Evolutionary conservation across 64 coral and sea anemone species (phyloP).

Genomic region (Porites australiensis): DNA sequence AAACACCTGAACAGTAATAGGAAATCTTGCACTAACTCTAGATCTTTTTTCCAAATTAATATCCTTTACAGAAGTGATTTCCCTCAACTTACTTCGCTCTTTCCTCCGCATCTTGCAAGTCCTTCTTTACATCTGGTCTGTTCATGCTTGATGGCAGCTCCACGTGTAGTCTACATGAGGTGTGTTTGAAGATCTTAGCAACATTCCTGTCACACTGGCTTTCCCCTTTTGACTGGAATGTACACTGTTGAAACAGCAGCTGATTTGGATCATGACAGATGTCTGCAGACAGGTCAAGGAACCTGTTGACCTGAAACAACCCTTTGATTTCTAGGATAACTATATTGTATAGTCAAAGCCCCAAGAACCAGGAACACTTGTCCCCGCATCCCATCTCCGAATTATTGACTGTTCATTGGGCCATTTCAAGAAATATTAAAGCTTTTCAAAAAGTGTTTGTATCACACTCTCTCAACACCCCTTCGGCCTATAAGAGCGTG

Average conservation of each 20-base stretch:
- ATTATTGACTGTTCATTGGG: no score
- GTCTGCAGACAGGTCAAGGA: slow-evolving; percentile 59
- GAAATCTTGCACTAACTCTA: no score
- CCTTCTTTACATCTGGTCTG: slow-evolving; percentile 76
- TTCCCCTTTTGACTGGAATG: slow-evolving; percentile 69
- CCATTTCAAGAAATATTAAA: no score
- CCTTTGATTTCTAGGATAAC: no score
- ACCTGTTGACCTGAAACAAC: background rate
- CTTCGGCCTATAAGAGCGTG: no score
- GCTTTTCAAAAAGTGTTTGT: no score
- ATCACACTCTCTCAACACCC: no score
- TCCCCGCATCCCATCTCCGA: no score
- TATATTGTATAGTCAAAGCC: no score
- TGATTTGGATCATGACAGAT: slow-evolving; percentile 89
- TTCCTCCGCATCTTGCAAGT: slow-evolving; percentile 79
- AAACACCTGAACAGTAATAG: no score
- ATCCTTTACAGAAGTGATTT: background rate
- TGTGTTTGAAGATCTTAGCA: slow-evolving; percentile 65
- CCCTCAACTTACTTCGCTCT: slow-evolving; percentile 58
- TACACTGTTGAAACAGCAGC: slow-evolving; percentile 79
- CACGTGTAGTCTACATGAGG: slow-evolving; percentile 68
- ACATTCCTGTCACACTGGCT: slow-evolving; percentile 65
- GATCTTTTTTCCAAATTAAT: no score
- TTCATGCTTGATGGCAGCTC: slow-evolving; percentile 56
- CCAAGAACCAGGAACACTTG: no score